Evolutionary conservation across 2,113 vertebrate species (phyloP).

Genomic region (Grus americana): DNA sequence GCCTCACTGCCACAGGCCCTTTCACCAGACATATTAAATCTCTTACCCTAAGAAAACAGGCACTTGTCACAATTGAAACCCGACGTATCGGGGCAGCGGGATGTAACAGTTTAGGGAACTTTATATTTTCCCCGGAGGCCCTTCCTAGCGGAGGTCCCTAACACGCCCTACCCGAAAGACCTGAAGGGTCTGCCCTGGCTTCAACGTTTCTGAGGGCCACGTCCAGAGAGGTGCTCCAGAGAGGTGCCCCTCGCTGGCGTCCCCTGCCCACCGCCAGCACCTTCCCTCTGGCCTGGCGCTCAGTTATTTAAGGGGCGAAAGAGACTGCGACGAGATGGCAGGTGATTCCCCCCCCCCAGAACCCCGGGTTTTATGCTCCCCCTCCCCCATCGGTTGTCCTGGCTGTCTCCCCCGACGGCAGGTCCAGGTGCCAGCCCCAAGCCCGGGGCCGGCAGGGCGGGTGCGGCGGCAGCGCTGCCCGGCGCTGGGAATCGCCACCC

Average conservation of each 20-base stretch:
- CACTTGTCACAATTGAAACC: constrained; percentile 58
- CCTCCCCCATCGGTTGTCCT: accelerated
- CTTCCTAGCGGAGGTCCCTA: neutral
- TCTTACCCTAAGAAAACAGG: constrained; percentile 62
- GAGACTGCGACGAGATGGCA: neutral
- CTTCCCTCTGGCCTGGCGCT: neutral
- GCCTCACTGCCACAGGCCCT: constrained; percentile 26
- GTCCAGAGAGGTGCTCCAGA: neutral
- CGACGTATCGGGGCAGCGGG: neutral
- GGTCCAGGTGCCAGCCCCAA: neutral
- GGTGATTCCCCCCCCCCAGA: neutral
- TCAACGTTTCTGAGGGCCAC: neutral
- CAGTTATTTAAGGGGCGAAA: neutral
- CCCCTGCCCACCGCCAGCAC: neutral
- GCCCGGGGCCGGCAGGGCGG: neutral
- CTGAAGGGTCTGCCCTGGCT: neutral
- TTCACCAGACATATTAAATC: constrained; percentile 67
- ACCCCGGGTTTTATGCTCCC: accelerated
- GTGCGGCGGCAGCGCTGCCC: neutral
- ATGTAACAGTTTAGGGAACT: neutral
- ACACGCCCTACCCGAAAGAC: neutral
- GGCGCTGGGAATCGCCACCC: neutral
- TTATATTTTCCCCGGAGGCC: neutral
- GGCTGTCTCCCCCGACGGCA: neutral
- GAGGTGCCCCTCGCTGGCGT: accelerated